These are phyloP conservation scores for Sebastes variabilis DNA, from an alignment of 2,797 vertebrate species.

Conservation along the genomic window DNA sequence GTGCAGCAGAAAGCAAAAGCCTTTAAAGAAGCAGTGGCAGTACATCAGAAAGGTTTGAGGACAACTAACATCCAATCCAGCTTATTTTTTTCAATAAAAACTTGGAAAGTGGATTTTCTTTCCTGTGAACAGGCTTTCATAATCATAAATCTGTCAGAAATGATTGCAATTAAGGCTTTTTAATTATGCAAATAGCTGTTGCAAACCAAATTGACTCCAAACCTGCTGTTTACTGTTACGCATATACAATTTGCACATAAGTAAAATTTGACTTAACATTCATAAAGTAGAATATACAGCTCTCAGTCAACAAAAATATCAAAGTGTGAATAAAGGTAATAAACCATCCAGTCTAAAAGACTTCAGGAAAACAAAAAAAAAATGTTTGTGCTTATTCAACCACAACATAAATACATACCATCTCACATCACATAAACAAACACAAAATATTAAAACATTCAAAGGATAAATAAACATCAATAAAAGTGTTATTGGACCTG, in stretches of 20 bases:
- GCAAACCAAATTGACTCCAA: conserved; percentile 41
- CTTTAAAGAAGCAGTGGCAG: conserved; percentile 29
- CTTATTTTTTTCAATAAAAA: background rate
- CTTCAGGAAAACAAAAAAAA: conserved; percentile 3
- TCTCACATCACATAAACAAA: conserved; percentile 41
- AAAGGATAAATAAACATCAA: conserved; percentile 21
- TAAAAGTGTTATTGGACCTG: conserved; percentile 48
- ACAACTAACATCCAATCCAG: conserved; percentile 1
- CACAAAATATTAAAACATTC: conserved; percentile 50
- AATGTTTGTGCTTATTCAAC: conserved; percentile 37
- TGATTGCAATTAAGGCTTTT: conserved; percentile 10
- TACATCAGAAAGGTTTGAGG: conserved; percentile 27
- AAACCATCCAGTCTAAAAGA: background rate
- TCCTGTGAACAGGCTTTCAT: background rate
- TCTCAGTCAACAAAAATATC: conserved; percentile 32
- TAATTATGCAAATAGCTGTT: background rate
- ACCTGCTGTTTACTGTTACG: conserved; percentile 19
- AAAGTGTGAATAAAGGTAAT: conserved; percentile 26
- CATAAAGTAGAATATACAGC: conserved; percentile 35
- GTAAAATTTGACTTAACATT: conserved; percentile 39
- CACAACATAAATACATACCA: conserved; percentile 39
- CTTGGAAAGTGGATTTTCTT: background rate
- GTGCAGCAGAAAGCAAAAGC: conserved; percentile 47
- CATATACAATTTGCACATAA: conserved; percentile 14
- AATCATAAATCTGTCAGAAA: background rate